Base-by-base conservation (phyloP, 2,797 vertebrate genomes). In the Tragopan temminckii region DNA sequence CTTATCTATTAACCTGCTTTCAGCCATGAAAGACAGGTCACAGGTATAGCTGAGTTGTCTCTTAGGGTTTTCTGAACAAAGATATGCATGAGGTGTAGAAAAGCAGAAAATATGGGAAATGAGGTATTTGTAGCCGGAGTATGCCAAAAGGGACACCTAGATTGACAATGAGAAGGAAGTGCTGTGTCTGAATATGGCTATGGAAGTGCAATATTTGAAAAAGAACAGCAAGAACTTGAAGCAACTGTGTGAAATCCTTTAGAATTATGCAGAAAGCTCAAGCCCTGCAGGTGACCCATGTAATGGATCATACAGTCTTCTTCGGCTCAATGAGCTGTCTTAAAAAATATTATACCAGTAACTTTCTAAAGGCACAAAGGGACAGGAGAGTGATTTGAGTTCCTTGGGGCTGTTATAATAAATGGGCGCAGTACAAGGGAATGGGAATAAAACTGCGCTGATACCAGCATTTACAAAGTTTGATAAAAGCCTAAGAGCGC, bases 141-240 rank as follows among this genome's bases (percentile, higher is more conserved):
- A 21, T 53, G 6, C 31, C 17, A 59, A 64, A 81, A 69, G 18
- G 7, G 11, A 69, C 6, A 10, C 2, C 33, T 72, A 33, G 5
- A 20, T 61, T 69, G 36, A 33, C 25, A 61, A 17, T 50, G 27
- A 63, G 12, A 48, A 63, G 23, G 57, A 57, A 61, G 50, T 23
- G 2, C 40, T 46, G 18, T 11, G 1, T 15, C 36, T 66, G 12
- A 6, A 1, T 31, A 11, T 5, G 5, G 7, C 14, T 46, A 5
- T 46, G 46, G 31, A 70, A 66, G 25, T 24, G 10, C 23, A 75
- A 7, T 36, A 61, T 21, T 15, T 50, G 25, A 7, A 55, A 15
- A 83, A n/a, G 35, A 13, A 6, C n/a, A 59, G 18, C 61, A 72
- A n/a, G 4, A 66, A 27, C 15, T 7, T 38, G 40, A 63, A 68